Conservation (phyloP, 2,797 vertebrate species). For the Takifugu rubripes region DNA sequence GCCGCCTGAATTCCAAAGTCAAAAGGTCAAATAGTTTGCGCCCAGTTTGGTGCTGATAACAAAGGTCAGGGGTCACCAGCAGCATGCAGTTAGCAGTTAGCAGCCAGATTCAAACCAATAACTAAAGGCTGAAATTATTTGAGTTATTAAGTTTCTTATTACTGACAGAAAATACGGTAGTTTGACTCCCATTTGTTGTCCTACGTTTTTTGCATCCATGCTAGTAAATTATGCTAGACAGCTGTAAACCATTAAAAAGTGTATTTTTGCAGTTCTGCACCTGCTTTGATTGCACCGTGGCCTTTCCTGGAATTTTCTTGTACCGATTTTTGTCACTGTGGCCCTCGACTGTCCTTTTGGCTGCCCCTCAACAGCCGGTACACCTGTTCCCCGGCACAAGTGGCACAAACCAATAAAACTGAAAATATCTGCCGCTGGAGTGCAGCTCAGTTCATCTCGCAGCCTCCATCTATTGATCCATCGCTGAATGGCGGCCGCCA, state of each 20-base stretch:
- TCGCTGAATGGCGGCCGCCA: constrained; percentile 18
- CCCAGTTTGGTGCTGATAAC: constrained; percentile 35
- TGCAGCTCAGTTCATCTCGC: constrained; percentile 42
- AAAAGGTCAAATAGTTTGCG: constrained; percentile 63
- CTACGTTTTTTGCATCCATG: too few relatives aligned
- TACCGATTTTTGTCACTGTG: constrained; percentile 16
- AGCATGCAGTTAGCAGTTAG: neutral
- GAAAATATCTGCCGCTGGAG: constrained; percentile 51
- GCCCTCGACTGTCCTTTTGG: constrained; percentile 28
- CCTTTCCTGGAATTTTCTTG: constrained; percentile 11
- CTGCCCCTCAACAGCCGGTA: constrained; percentile 23
- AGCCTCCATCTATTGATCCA: constrained; percentile 16
- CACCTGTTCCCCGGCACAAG: constrained; percentile 57
- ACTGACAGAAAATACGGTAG: too few relatives aligned
- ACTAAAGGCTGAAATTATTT: too few relatives aligned
- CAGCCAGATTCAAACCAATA: neutral
- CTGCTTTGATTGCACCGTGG: neutral
- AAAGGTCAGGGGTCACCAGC: constrained; percentile 40
- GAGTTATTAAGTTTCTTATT: too few relatives aligned
- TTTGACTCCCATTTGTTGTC: too few relatives aligned
- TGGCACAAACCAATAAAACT: constrained; percentile 55
- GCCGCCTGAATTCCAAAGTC: constrained; percentile 54
- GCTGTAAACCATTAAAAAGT: neutral
- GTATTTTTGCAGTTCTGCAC: neutral
- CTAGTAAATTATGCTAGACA: neutral